Base-by-base conservation (phyloP, 1,140 invertebrate genomes). In the Megalopta genalis region DNA sequence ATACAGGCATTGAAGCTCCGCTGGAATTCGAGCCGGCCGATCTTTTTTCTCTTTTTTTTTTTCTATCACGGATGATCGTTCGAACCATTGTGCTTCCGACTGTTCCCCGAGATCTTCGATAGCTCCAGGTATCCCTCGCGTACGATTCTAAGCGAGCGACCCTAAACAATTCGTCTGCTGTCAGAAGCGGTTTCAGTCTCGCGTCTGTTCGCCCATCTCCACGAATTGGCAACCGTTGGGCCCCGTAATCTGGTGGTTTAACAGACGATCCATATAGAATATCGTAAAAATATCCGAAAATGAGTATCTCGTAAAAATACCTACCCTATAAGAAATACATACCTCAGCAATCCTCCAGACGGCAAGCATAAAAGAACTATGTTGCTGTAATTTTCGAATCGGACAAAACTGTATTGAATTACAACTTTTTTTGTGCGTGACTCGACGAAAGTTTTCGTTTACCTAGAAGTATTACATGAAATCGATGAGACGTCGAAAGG, bases 51-150 rank as follows among this genome's bases (percentile, higher is more conserved):
- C 7, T 16, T 16, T 49, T 49, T 49, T 37, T 23, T 32, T 60
- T 57, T 52, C 42, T 25, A 7, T 10, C 2, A 25, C 18, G n/a
- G 37, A 23, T 42, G 2, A 49, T 8, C 42, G 25, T 65, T 25
- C 42, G 42, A 25, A 10, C 57, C 54, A 77, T 63, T 70, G 42
- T 63, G 46, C 21, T 27, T 37, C 37, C 46, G 60, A 37, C 25
- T 69, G 18, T 52, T 54, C 67, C 49, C 8, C 27, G 27, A 32
- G 27, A 78, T 72, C 32, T 42, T 64, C 76, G 57, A 65, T 72
- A 62, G 23, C 42, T 72, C 37, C 68, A 72, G 74, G 52, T 49
- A 63, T 18, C 25, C 32, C 62, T 21, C 8, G 59, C 16, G 52
- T 16, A 0, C 60, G 60, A 52, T 23, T 21, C 39, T 23, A 21